phyloP scores from a whole-genome alignment of 1,140 invertebrate species.

The Gerris buenoi region DNA sequence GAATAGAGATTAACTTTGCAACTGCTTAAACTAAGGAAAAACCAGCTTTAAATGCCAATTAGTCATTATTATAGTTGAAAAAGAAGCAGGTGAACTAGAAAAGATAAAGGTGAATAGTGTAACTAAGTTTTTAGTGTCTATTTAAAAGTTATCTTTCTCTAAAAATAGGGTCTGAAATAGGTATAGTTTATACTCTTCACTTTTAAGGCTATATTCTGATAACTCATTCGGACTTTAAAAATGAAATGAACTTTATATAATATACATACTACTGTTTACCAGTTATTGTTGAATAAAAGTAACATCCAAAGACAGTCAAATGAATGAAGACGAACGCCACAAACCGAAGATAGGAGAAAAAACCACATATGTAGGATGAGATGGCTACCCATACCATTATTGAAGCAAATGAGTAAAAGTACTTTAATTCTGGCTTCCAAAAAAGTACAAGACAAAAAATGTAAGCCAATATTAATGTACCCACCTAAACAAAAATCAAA shows the following conservation, averaged over 20 bases:
- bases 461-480: conserved; percentile 6
- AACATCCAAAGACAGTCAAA: conserved; percentile 4
- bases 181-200: background rate
- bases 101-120: too few relatives aligned
- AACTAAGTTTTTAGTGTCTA: too few relatives aligned
- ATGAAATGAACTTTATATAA: background rate
- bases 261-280: background rate
- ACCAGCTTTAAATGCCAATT: too few relatives aligned
- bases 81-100: too few relatives aligned
- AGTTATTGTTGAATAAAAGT: conserved; percentile 1
- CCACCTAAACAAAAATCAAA: conserved; percentile 12
- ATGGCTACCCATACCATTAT: conserved; percentile 12
- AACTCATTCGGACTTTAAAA: background rate
- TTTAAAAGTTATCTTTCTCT: too few relatives aligned
- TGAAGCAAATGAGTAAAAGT: conserved; percentile 6
- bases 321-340: conserved; percentile 13
- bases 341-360: conserved; percentile 11
- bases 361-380: conserved; percentile 12
- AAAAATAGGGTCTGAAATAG: background rate
- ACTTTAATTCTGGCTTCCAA: conserved; percentile 11
- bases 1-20: too few relatives aligned
- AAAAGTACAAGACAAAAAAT: conserved; percentile 9
- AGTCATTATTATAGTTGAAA: too few relatives aligned
- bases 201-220: background rate
- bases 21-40: too few relatives aligned